Evolutionary conservation across 37 sponge, comb jelly and placozoan genomes (phyloP).

Genomic region (Oopsacas minuta): DNA sequence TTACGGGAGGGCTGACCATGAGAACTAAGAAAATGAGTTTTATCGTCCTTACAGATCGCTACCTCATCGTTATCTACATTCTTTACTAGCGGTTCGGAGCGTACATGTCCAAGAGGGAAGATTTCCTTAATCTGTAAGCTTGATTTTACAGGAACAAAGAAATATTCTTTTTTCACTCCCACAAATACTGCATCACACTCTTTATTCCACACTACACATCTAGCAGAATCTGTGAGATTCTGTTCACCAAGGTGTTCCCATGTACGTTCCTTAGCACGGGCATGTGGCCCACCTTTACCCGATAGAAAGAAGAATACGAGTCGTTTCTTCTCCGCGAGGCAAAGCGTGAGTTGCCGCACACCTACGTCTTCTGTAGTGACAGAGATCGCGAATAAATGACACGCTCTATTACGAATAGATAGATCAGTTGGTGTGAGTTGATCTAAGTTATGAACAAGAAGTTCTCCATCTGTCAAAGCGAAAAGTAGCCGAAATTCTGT

Average conservation of each 20-base stretch:
- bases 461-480: neutral
- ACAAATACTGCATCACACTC: constrained; percentile 13
- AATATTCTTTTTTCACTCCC: neutral
- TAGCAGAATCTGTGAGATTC: neutral
- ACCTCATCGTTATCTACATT: constrained; percentile 18
- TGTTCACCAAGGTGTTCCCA: neutral
- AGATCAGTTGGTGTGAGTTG: constrained; percentile 3
- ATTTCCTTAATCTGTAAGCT: constrained; percentile 28
- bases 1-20: neutral
- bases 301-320: neutral
- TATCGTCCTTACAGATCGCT: constrained; percentile 7
- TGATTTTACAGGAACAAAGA: neutral
- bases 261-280: neutral
- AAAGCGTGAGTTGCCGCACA: neutral
- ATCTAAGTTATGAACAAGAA: neutral
- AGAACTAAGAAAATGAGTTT: constrained; percentile 16
- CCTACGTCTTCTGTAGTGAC: neutral
- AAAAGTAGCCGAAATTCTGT: neutral
- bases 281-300: neutral
- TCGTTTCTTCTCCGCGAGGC: neutral
- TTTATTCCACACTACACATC: constrained; percentile 2
- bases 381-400: constrained; percentile 7
- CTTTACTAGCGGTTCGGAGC: constrained; percentile 32
- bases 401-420: neutral
- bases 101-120: constrained; percentile 32